Evolutionary conservation across 30 jellyfish, hydroid and myxozoan genomes (phyloP).

Genomic region (Cassiopea andromeda): DNA sequence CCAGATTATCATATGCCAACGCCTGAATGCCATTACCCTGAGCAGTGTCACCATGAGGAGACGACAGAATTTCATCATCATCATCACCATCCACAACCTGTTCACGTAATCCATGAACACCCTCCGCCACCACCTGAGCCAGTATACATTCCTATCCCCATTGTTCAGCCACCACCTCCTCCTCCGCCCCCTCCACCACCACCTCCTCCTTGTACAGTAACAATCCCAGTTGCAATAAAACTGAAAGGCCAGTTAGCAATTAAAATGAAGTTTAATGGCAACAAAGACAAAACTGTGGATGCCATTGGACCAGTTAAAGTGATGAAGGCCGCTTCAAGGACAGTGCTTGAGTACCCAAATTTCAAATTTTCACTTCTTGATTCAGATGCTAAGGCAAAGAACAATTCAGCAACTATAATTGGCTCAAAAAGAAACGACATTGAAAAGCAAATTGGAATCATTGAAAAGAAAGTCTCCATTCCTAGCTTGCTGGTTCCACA

Average conservation of each 20-base stretch:
- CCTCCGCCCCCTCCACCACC: constrained; percentile 99
- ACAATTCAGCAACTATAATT: background rate
- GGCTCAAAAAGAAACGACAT: constrained; percentile 52
- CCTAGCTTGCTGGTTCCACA: constrained; percentile 87
- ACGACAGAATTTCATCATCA: constrained; percentile 59
- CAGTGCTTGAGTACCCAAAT: constrained; percentile 65
- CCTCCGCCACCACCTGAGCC: constrained; percentile 92
- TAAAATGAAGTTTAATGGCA: constrained; percentile 89
- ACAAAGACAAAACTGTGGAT: constrained; percentile 93
- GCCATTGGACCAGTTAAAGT: constrained; percentile 93
- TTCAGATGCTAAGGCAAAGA: background rate
- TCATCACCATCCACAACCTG: constrained; percentile 82
- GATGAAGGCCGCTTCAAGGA: constrained; percentile 68
- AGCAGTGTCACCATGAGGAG: constrained; percentile 40
- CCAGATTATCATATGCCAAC: constrained; percentile 34
- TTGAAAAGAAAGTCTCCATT: constrained; percentile 68
- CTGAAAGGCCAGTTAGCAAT: constrained; percentile 95
- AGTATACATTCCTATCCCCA: constrained; percentile 67
- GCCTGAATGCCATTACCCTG: constrained; percentile 49
- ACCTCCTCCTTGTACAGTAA: constrained; percentile 99
- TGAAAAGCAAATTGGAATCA: constrained; percentile 29
- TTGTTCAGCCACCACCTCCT: constrained; percentile 79
- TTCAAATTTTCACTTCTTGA: constrained; percentile 27
- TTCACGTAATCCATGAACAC: constrained; percentile 77
- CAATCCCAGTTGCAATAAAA: constrained; percentile 96